Evolutionary conservation across 1,140 invertebrate genomes (phyloP).

Genomic region (Lepidurus arcticus): DNA sequence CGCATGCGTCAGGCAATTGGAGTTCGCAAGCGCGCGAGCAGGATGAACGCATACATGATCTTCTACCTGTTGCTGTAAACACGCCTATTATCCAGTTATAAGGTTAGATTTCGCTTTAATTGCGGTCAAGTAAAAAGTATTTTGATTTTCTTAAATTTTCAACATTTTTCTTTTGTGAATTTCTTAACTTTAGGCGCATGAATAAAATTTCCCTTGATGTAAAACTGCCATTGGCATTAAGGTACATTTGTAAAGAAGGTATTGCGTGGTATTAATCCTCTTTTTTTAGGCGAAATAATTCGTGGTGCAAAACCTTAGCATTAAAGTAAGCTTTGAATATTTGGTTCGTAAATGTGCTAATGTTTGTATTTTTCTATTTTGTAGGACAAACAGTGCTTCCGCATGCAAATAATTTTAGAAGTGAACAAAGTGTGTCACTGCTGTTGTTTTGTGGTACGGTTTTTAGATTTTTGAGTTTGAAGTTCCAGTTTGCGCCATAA

Average conservation of each 20-base stretch:
- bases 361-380: not conserved
- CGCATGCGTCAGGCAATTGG: not conserved
- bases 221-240: not conserved
- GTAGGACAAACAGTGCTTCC: slow-evolving; percentile 5
- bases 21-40: not conserved
- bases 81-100: slow-evolving; percentile 10
- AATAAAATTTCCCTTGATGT: not conserved
- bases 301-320: not conserved
- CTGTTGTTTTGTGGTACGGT: not conserved
- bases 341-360: not conserved
- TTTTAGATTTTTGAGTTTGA: not conserved
- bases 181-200: too few relatives aligned
- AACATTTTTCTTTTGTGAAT: not conserved
- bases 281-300: not conserved
- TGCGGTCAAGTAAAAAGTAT: not conserved
- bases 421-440: not conserved
- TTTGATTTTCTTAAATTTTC: not conserved
- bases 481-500: not conserved
- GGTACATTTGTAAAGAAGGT: not conserved
- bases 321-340: not conserved
- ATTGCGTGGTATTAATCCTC: not conserved
- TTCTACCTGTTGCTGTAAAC: not conserved
- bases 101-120: not conserved
- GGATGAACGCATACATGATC: not conserved
- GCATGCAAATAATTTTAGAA: slow-evolving; percentile 6